Conservation (phyloP, 2,113 vertebrate species). For the Meleagris gallopavo region DNA sequence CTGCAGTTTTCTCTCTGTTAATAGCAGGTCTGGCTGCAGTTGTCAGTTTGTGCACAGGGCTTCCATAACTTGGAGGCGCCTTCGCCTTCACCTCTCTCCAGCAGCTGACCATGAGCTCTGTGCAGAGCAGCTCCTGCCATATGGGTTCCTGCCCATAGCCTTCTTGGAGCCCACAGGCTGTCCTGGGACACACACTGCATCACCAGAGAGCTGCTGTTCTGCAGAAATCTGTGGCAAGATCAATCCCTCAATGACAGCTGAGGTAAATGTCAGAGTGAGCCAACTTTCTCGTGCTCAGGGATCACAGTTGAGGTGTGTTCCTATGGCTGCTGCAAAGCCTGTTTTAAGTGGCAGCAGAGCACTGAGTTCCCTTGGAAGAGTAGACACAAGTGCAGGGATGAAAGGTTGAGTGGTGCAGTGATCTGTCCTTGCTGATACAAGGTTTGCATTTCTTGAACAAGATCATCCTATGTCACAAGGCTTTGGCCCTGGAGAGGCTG, state of each 20-base stretch:
- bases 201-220: background rate
- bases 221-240: background rate
- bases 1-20: background rate
- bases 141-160: background rate
- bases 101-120: fast-evolving
- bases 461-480: background rate
- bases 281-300: fast-evolving
- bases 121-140: background rate
- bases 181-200: background rate
- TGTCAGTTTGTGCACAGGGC: no score
- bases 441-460: background rate
- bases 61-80: background rate
- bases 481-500: background rate
- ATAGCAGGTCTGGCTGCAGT: background rate
- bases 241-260: fast-evolving
- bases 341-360: background rate
- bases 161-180: fast-evolving
- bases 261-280: fast-evolving
- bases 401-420: fast-evolving
- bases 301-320: fast-evolving
- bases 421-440: fast-evolving
- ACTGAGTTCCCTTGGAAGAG: background rate
- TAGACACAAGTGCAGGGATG: background rate
- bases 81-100: background rate
- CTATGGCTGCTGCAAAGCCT: background rate